phyloP scores from a whole-genome alignment of 2,888 invertebrate genomes.

The Parnassius orleans region DNA sequence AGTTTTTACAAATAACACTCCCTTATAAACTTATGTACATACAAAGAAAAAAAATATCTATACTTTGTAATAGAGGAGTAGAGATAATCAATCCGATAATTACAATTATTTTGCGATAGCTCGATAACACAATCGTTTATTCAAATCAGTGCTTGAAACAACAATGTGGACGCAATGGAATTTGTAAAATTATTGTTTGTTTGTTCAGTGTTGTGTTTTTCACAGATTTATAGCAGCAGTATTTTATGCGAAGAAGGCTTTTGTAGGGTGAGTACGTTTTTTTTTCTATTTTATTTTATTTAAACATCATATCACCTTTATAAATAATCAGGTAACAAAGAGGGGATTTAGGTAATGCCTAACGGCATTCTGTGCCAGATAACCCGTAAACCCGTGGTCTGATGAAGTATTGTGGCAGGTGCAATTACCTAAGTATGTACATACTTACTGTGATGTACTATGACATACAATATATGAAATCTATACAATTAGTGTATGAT shows the following conservation, averaged over 20 bases:
- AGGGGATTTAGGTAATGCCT: too few species aligned
- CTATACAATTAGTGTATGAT: too few species aligned
- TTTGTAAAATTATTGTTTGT: conserved; percentile 31
- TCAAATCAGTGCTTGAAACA: conserved; percentile 42
- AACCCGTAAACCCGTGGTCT: too few species aligned
- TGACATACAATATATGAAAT: too few species aligned
- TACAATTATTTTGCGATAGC: conserved; percentile 33
- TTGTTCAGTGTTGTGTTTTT: conserved; percentile 44
- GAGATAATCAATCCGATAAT: conserved; percentile 35
- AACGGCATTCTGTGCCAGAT: too few species aligned
- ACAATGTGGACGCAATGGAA: conserved; percentile 49
- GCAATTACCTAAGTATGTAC: too few species aligned
- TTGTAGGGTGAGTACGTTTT: conserved; percentile 55
- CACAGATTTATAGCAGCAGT: conserved; percentile 34
- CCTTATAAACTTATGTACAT: too few species aligned
- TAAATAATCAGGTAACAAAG: too few species aligned
- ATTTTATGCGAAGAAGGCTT: conserved; percentile 59
- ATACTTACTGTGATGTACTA: too few species aligned
- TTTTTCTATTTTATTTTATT: background rate
- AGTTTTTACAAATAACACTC: too few species aligned
- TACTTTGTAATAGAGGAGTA: conserved; percentile 19
- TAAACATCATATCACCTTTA: too few species aligned
- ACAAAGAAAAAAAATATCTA: background rate
- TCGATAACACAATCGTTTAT: conserved; percentile 28
- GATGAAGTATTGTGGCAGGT: too few species aligned